Evolutionary conservation across 2,888 invertebrate genomes (phyloP).

Genomic region (Drosophila demipolita): DNA sequence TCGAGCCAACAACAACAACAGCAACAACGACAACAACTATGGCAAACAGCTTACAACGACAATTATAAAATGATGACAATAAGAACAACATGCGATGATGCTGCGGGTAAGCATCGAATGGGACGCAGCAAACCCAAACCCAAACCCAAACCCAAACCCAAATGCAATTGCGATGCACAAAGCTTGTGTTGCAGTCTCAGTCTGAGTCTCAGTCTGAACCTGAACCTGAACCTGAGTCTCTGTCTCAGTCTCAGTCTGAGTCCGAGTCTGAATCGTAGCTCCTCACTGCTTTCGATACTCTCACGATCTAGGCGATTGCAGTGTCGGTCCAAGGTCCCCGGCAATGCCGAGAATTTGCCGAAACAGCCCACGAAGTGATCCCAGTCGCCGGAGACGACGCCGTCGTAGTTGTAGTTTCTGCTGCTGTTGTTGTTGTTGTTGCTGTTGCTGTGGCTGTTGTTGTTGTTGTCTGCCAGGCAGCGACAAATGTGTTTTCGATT

Average conservation of each 20-base stretch:
- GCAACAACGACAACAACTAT: constrained; percentile 43
- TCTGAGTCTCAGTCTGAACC: not conserved
- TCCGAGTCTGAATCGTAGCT: not conserved
- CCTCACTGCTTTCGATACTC: constrained; percentile 58
- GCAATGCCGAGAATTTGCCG: constrained; percentile 73
- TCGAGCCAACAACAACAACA: constrained; percentile 41
- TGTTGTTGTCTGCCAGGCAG: constrained; percentile 40
- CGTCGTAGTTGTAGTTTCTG: constrained; percentile 19
- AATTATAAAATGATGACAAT: constrained; percentile 84
- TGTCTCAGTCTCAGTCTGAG: not conserved
- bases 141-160: constrained; percentile 16
- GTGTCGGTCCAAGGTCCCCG: constrained; percentile 34
- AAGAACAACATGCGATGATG: constrained; percentile 79
- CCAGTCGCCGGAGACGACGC: constrained; percentile 27
- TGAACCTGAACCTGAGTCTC: constrained; percentile 4
- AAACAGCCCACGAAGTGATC: constrained; percentile 75
- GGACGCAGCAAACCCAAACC: constrained; percentile 23
- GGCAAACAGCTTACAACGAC: constrained; percentile 76
- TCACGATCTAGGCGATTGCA: constrained; percentile 72
- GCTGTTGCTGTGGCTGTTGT: constrained; percentile 37
- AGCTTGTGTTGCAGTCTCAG: constrained; percentile 24
- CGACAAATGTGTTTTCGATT: constrained; percentile 81
- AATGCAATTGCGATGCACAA: constrained; percentile 32
- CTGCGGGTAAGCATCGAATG: constrained; percentile 32
- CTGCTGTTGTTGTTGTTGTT: not conserved